Percentiles rank a stretch among this genome's conserved stretches.
These are phyloP conservation scores for Taxidea taxus DNA, from an alignment of 2,113 vertebrate species.

Conservation along the genomic window DNA sequence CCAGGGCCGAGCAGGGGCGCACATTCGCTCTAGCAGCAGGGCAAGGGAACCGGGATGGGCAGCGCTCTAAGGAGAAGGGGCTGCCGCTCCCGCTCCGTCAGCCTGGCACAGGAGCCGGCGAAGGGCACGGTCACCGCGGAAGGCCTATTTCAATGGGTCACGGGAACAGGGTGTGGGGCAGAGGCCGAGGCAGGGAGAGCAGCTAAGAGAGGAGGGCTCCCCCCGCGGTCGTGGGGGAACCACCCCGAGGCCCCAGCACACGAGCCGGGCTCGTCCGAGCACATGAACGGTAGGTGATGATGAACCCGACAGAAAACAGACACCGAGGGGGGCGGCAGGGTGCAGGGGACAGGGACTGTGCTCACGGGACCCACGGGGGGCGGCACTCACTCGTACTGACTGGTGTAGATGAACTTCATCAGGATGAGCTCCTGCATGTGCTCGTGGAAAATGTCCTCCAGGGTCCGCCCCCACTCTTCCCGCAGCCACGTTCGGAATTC, in stretches of 20 bases:
- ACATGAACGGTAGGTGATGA: neutral
- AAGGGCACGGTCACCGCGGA: neutral
- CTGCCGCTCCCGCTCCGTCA: neutral
- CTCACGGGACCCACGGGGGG: neutral
- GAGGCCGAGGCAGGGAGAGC: neutral
- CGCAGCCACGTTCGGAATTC: slow-evolving; percentile 98
- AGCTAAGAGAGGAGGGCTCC: neutral
- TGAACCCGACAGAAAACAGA: neutral
- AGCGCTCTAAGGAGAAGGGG: neutral
- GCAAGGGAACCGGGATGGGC: neutral
- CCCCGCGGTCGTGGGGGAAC: neutral
- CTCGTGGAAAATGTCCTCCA: slow-evolving; percentile 98
- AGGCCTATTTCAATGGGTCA: neutral
- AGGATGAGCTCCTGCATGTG: slow-evolving; percentile 99
- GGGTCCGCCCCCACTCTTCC: slow-evolving; percentile 97
- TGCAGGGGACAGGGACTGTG: neutral
- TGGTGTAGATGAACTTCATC: slow-evolving; percentile 99
- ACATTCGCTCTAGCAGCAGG: neutral
- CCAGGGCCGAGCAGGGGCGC: neutral
- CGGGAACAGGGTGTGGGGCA: neutral
- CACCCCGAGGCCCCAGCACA: neutral
- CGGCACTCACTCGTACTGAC: slow-evolving; percentile 95
- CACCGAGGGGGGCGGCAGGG: accelerated
- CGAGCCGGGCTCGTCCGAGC: neutral
- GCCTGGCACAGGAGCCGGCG: neutral